Base-by-base conservation (phyloP, 2,113 vertebrate genomes). In the Lathamus discolor region DNA sequence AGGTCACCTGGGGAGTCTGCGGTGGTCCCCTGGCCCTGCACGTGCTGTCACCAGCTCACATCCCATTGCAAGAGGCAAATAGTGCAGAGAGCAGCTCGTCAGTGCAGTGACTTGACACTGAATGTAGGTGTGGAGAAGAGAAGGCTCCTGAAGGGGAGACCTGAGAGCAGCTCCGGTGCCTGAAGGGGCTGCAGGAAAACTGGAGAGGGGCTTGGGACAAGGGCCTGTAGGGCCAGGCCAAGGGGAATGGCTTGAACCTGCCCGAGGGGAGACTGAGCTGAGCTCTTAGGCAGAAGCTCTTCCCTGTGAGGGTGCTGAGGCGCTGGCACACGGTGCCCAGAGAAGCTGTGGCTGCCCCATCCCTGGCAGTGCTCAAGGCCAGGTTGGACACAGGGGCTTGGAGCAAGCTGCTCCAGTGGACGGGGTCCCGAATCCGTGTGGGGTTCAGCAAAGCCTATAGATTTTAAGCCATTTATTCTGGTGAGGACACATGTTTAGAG, bases 51-150 rank as follows among this genome's bases (percentile, higher is more conserved):
- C 67, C n/a, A 3, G 3, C 10, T 33, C 3, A 9, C 3, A 9
- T 20, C 14, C 76, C 22, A 0, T 13, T 6, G 25, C 14, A 20
- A 31, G 15, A 11, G 11, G 10, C 14, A 6, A 25, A 8, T 2
- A 1, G 81, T 5, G 33, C 72, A 52, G 67, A 18, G 54, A 2
- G n/a, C 46, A 49, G 79, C 81, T 83, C 49, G 1, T 33, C 41
- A 2, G 1, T n/a, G 2, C 33, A 4, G 25, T 1, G 3, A 12
- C 1, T 19, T 2, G 5, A 2, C n/a, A 5, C 27, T 1, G 25
- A 23, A 3, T 0, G 6, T 2, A 11, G 55, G 10, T 4, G 41
- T 7, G 55, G 33, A 59, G 33, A 59, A n/a, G 55, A 59, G 55
- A n/a, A 59, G 13, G 55, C 33, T 59, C 13, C 57, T n/a, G 1